phyloP scores from a whole-genome alignment of 2,113 vertebrate genomes.

The Excalfactoria chinensis region DNA sequence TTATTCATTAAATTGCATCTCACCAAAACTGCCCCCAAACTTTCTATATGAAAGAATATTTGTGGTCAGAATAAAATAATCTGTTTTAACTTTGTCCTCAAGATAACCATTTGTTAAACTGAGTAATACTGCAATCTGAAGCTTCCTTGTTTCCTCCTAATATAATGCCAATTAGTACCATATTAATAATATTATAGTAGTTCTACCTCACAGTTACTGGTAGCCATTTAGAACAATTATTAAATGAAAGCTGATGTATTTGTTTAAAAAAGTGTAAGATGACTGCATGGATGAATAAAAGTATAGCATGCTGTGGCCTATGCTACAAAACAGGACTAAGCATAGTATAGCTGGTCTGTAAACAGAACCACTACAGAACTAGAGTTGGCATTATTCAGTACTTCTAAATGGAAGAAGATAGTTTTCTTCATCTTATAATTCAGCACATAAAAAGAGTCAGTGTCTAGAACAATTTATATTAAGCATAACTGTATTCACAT shows the following conservation, averaged over 20 bases:
- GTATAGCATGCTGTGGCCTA: background rate
- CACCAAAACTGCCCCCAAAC: background rate
- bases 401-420: background rate
- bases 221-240: background rate
- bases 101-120: background rate
- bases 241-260: background rate
- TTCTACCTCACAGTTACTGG: background rate
- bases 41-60: background rate
- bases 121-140: conserved; percentile 1
- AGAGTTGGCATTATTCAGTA: background rate
- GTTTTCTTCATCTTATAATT: background rate
- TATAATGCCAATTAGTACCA: background rate
- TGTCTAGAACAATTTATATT: background rate
- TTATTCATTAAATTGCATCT: background rate
- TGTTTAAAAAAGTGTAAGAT: background rate
- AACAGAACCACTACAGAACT: background rate
- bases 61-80: background rate
- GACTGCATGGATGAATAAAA: background rate
- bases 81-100: background rate
- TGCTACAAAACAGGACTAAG: background rate
- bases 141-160: conserved; percentile 18
- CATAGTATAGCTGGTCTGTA: background rate
- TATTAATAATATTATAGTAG: background rate
- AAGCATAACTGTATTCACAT: background rate
- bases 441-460: background rate